These are phyloP conservation scores for Caloenas nicobarica DNA, from an alignment of 2,113 vertebrate genomes.

Conservation along the genomic window DNA sequence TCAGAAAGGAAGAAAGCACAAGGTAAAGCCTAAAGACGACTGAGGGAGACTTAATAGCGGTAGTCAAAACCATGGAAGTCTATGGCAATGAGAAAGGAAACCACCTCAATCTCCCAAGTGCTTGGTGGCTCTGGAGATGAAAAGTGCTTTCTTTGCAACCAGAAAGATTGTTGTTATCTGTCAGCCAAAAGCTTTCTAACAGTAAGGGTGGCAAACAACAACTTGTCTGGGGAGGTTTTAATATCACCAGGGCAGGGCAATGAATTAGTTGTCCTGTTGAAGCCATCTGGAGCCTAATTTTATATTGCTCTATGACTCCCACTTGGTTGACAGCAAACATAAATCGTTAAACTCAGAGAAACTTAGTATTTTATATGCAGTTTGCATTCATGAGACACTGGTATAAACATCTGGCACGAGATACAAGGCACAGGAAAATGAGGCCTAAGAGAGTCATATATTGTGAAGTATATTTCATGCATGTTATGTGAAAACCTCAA, in stretches of 20 bases:
- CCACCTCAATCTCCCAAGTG: neutral
- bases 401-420: neutral
- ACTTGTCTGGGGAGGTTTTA: neutral
- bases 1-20: neutral
- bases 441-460: neutral
- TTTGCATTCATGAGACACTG: neutral
- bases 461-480: neutral
- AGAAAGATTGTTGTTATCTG: neutral
- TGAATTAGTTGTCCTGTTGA: neutral
- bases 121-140: neutral
- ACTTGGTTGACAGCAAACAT: neutral
- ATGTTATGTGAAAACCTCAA: neutral
- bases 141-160: neutral
- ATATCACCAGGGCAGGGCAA: neutral
- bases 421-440: neutral
- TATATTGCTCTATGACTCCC: neutral
- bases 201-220: neutral
- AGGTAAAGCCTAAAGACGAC: neutral
- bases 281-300: neutral
- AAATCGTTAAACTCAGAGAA: neutral
- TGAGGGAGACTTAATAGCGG: fast-evolving
- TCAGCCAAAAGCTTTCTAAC: neutral
- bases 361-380: neutral
- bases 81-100: neutral
- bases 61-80: neutral